A percentile compares a stretch with the other conserved stretches of the same genome.
These are phyloP conservation scores for Oegoconia quadripuncta DNA, from an alignment of 2,888 invertebrate species.

Conservation along the genomic window DNA sequence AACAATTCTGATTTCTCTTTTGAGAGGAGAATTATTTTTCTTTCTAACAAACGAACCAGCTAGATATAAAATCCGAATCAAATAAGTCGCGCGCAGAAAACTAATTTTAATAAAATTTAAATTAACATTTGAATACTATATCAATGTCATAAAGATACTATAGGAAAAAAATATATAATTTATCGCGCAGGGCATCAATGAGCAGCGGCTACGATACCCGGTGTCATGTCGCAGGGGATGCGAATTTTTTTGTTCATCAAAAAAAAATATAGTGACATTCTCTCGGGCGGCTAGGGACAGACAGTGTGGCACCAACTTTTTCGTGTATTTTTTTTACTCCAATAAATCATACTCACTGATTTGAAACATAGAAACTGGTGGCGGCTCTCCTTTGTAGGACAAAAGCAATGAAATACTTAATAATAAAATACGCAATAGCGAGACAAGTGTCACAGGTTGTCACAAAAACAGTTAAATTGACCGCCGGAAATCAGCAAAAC, in stretches of 20 bases:
- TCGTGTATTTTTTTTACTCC: slow-evolving; percentile 45
- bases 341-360: slow-evolving; percentile 46
- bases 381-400: too few species aligned
- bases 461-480: too few species aligned
- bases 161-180: slow-evolving; percentile 37
- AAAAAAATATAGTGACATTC: slow-evolving; percentile 45
- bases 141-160: slow-evolving; percentile 7
- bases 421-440: too few species aligned
- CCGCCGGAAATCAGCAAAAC: too few species aligned
- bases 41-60: too few species aligned
- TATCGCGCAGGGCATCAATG: slow-evolving; percentile 50
- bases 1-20: too few species aligned
- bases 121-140: not conserved
- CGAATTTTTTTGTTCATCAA: slow-evolving; percentile 43
- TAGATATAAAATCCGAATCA: too few species aligned
- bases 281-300: slow-evolving; percentile 41
- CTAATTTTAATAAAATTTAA: not conserved
- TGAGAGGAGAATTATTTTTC: too few species aligned
- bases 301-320: slow-evolving; percentile 66
- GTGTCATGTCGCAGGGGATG: slow-evolving; percentile 45
- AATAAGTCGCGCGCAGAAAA: not conserved
- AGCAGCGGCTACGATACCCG: slow-evolving; percentile 45
- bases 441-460: too few species aligned
- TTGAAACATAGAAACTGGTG: slow-evolving; percentile 5
- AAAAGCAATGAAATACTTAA: too few species aligned